A percentile compares a stretch with the other conserved stretches of the same genome.
Evolutionary conservation across 2,113 vertebrate species (phyloP).

Genomic region (Atherinomorus stipes): DNA sequence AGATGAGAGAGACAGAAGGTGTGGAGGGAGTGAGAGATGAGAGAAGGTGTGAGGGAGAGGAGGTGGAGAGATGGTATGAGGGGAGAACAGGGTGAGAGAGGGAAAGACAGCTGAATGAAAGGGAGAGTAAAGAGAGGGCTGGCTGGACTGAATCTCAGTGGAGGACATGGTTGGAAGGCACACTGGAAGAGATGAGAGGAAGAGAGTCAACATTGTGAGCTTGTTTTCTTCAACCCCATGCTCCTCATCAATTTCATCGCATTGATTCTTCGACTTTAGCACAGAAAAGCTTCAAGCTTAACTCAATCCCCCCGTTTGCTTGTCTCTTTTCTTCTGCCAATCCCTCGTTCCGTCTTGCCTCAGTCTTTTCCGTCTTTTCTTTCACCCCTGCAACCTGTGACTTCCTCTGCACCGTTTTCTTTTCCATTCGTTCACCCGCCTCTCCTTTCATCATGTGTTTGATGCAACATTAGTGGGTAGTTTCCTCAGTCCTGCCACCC

Average conservation of each 20-base stretch:
- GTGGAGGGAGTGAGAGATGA: constrained; percentile 48
- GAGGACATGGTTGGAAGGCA: constrained; percentile 66
- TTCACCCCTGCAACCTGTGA: constrained; percentile 71
- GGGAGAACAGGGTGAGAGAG: constrained; percentile 46
- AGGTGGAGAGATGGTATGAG: constrained; percentile 26
- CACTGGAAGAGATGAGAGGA: constrained; percentile 63
- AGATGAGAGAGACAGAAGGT: constrained; percentile 64
- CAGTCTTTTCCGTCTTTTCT: constrained; percentile 54
- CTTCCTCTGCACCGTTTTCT: constrained; percentile 62
- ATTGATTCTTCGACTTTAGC: constrained; percentile 71
- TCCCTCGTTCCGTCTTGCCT: constrained; percentile 59
- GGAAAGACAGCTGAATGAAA: constrained; percentile 46
- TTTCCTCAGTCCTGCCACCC: constrained; percentile 52
- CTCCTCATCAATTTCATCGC: constrained; percentile 74
- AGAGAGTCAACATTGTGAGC: constrained; percentile 72
- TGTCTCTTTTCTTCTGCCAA: constrained; percentile 54
- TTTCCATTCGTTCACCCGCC: constrained; percentile 36
- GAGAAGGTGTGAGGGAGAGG: constrained; percentile 59
- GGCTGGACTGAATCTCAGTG: constrained; percentile 64
- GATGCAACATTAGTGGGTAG: constrained; percentile 67
- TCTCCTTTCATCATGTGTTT: constrained; percentile 68
- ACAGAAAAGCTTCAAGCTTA: constrained; percentile 61
- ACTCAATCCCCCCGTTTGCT: constrained; percentile 25
- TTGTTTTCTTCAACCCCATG: constrained; percentile 46
- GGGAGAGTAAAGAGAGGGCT: constrained; percentile 4